A percentile compares a stretch with the other conserved stretches of the same genome.
These are phyloP conservation scores for Caerostris extrusa DNA, from an alignment of 1,140 invertebrate species.

Conservation along the genomic window DNA sequence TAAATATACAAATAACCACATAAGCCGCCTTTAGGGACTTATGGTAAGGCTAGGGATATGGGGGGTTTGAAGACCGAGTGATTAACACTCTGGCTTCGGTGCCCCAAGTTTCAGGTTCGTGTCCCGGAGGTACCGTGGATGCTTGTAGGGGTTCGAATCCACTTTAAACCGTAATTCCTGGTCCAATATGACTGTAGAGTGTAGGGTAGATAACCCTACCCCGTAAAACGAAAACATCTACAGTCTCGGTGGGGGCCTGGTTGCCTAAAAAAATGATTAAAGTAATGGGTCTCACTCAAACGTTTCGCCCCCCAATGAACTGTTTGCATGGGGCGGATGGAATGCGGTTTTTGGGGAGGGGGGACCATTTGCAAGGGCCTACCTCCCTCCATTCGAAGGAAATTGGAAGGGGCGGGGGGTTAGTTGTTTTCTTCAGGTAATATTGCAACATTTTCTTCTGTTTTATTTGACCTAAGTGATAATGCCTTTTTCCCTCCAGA, in stretches of 20 bases:
- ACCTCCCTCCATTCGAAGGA: background rate
- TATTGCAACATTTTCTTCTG: background rate
- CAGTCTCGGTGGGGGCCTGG: background rate
- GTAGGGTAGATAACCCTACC: no score
- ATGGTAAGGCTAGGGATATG: no score
- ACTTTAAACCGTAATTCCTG: no score
- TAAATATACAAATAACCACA: no score
- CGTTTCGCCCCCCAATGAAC: slow-evolving; percentile 55
- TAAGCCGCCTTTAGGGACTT: no score
- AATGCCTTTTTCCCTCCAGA: background rate
- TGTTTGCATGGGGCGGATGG: slow-evolving; percentile 38
- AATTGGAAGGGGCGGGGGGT: background rate
- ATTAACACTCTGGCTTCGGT: no score
- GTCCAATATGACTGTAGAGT: background rate
- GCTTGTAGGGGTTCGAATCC: no score
- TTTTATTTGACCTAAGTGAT: background rate
- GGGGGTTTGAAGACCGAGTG: no score
- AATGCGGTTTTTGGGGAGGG: background rate
- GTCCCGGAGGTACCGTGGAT: no score
- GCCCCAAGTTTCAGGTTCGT: no score
- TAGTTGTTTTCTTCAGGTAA: background rate
- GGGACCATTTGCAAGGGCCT: background rate
- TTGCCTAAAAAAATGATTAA: slow-evolving; percentile 68
- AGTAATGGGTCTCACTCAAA: slow-evolving; percentile 60
- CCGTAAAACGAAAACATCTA: no score